phyloP scores from a whole-genome alignment of 2,888 invertebrate genomes.

The Anticlea derivata region DNA sequence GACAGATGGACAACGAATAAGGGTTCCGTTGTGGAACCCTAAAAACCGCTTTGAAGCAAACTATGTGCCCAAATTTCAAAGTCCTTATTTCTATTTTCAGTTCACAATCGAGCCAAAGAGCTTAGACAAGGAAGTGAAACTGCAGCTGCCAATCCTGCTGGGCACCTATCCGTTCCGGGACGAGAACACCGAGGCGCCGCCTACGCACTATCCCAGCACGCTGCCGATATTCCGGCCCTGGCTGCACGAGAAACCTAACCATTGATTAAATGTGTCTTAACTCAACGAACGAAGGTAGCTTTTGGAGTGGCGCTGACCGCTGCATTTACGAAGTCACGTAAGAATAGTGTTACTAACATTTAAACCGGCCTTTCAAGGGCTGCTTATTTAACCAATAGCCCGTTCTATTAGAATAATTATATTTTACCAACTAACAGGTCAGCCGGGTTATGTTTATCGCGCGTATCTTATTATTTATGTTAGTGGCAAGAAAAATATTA shows the following conservation, averaged over 20 bases:
- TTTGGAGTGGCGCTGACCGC: slow-evolving; percentile 7
- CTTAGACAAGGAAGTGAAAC: slow-evolving; percentile 94
- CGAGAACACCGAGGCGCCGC: slow-evolving; percentile 85
- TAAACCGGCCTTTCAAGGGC: no score
- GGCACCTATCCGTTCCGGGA: slow-evolving; percentile 95
- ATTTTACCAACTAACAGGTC: no score
- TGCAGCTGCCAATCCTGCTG: slow-evolving; percentile 95
- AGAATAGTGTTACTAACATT: not conserved
- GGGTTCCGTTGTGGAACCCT: no score
- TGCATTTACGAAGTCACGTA: slow-evolving; percentile 9
- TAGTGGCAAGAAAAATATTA: no score
- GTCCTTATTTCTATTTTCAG: slow-evolving; percentile 68
- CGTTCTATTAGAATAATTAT: no score
- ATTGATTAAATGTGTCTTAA: slow-evolving; percentile 44
- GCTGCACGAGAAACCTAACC: slow-evolving; percentile 87
- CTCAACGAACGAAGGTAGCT: slow-evolving; percentile 13
- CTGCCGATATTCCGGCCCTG: slow-evolving; percentile 95
- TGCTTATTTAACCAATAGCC: no score
- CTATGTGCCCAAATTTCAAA: no score
- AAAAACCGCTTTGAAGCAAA: no score
- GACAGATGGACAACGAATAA: no score
- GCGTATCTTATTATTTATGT: no score
- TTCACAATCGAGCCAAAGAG: slow-evolving; percentile 96
- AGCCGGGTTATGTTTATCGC: no score
- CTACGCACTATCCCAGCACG: slow-evolving; percentile 96